These are phyloP conservation scores for Epirrhoe alternata DNA, from an alignment of 2,888 invertebrate genomes.

Conservation along the genomic window DNA sequence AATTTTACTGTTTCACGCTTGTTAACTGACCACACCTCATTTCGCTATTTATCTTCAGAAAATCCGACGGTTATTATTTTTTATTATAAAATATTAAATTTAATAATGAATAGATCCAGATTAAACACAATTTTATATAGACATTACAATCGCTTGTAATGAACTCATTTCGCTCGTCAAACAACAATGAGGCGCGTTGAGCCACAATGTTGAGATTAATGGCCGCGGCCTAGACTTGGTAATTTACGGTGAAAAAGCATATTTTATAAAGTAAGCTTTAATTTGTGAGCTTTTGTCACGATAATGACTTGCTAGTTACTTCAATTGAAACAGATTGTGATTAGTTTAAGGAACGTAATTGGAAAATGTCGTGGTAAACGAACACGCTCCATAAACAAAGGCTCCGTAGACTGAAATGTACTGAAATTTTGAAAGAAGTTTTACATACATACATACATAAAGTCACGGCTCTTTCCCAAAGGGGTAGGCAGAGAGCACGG, in stretches of 20 bases:
- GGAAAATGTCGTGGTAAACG: background rate
- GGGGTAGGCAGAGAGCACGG: no score
- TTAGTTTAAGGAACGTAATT: background rate
- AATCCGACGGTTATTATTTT: background rate
- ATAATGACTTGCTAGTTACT: constrained; percentile 1
- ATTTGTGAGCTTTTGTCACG: background rate
- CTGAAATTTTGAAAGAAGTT: no score
- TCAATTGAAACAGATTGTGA: background rate
- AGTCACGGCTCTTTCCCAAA: no score
- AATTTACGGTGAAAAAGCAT: constrained; percentile 12
- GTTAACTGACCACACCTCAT: no score
- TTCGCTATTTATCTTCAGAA: no score
- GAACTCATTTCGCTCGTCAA: constrained; percentile 2
- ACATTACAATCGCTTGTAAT: background rate
- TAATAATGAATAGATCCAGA: background rate
- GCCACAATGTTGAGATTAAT: constrained; percentile 9
- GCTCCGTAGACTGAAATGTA: no score
- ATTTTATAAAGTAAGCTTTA: constrained; percentile 7
- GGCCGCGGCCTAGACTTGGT: constrained; percentile 4
- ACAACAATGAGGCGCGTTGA: background rate
- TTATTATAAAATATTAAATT: background rate
- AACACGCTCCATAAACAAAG: no score
- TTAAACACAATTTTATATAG: background rate
- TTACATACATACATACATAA: no score
- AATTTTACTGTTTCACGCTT: no score